Conservation (phyloP, 2,888 invertebrate species). For the Drosophila bunnanda region DNA sequence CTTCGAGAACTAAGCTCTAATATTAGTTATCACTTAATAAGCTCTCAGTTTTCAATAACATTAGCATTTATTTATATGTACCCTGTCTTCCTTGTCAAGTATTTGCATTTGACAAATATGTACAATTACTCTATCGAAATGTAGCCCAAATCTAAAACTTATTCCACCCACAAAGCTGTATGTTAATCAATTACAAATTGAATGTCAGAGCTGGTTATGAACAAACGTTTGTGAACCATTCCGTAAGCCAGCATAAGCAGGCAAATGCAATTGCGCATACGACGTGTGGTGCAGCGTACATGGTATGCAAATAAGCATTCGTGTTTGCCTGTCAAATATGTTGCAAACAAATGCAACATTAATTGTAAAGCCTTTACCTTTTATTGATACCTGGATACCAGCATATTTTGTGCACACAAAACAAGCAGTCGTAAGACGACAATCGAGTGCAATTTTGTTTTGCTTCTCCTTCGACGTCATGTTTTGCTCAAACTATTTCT, state of each 20-base stretch:
- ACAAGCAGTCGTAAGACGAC: conserved; percentile 20
- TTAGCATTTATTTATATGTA: no score
- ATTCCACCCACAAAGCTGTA: conserved; percentile 6
- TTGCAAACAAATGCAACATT: conserved; percentile 27
- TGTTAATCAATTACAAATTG: conserved; percentile 34
- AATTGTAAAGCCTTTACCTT: conserved; percentile 23
- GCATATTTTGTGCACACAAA: conserved; percentile 9
- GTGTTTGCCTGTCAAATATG: conserved; percentile 33
- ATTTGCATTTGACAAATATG: not conserved
- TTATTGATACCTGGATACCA: conserved; percentile 9
- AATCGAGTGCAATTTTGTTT: conserved; percentile 26
- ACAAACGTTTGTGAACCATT: not conserved
- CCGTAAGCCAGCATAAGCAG: conserved; percentile 33
- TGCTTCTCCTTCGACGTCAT: conserved; percentile 18
- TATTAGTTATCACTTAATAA: not conserved
- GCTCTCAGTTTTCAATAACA: no score
- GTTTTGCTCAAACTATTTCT: conserved; percentile 23
- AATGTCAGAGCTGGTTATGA: conserved; percentile 21
- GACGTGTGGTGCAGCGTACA: conserved; percentile 16
- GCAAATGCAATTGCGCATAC: conserved; percentile 28
- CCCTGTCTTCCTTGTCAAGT: no score
- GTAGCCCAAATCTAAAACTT: conserved; percentile 1
- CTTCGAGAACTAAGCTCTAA: not conserved
- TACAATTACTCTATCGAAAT: not conserved
- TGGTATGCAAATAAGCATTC: conserved; percentile 38